Evolutionary conservation across 1,140 invertebrate species (phyloP).

Genomic region (Acromyrmex charruanus): DNA sequence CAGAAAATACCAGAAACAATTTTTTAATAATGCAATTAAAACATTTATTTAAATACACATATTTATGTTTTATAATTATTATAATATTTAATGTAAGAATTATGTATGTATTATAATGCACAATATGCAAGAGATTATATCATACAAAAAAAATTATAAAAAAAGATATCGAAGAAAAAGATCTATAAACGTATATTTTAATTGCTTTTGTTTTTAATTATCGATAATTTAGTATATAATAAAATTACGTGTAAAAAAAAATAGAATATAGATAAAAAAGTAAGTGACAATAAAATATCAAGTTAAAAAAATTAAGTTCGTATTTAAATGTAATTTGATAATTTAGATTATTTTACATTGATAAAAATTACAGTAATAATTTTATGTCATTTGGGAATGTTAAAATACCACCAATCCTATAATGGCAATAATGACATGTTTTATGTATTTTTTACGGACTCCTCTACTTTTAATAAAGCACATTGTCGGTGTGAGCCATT

Average conservation of each 20-base stretch:
- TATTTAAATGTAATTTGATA: neutral
- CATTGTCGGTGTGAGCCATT: slow-evolving; percentile 23
- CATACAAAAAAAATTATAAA: neutral
- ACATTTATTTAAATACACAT: slow-evolving; percentile 4
- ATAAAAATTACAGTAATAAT: neutral
- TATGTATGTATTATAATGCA: neutral
- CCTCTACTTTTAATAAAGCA: slow-evolving; percentile 50
- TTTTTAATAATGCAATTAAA: slow-evolving; percentile 33
- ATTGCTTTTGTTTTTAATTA: neutral
- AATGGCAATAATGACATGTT: neutral
- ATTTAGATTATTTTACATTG: neutral
- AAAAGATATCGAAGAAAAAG: neutral
- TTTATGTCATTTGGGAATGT: neutral
- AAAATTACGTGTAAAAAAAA: neutral
- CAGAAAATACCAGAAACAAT: neutral
- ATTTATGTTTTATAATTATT: neutral
- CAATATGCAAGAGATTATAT: neutral
- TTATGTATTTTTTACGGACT: slow-evolving; percentile 29
- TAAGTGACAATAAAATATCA: neutral
- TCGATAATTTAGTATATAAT: neutral
- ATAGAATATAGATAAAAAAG: neutral
- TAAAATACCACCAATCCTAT: neutral
- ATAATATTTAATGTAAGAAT: neutral
- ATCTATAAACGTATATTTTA: neutral
- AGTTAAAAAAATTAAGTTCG: neutral